Evolutionary conservation across 2,113 vertebrate species (phyloP).

Genomic region (Anas platyrhynchos): DNA sequence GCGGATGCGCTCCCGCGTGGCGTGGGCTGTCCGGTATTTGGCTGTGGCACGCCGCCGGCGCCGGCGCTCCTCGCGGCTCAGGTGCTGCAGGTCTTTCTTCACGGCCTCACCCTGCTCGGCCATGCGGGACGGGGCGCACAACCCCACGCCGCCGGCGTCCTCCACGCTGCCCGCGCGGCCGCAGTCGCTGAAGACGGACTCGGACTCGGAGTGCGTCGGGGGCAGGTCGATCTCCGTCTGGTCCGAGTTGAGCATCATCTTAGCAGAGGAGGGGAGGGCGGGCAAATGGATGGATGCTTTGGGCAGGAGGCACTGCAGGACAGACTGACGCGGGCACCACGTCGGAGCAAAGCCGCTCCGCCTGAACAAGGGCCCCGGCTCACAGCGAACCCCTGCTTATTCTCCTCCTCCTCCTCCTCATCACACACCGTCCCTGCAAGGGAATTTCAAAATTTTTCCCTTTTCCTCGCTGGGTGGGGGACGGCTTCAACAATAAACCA

Average conservation of each 20-base stretch:
- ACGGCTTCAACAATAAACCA: neutral
- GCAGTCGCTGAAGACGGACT: slow-evolving; percentile 75
- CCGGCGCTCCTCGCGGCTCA: slow-evolving; percentile 76
- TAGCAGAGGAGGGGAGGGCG: neutral
- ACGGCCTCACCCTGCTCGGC: slow-evolving; percentile 60
- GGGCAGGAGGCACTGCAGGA: neutral
- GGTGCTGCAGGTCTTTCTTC: slow-evolving; percentile 78
- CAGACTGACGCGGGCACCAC: rapidly evolving
- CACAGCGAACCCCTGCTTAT: neutral
- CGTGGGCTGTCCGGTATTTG: slow-evolving; percentile 83
- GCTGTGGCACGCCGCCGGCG: slow-evolving; percentile 76
- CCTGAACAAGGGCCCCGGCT: neutral
- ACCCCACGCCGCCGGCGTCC: rapidly evolving
- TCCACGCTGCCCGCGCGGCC: neutral
- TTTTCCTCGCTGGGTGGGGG: rapidly evolving
- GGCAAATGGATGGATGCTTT: rapidly evolving
- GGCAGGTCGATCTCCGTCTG: slow-evolving; percentile 72
- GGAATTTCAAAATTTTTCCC: neutral
- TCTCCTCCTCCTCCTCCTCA: slow-evolving; percentile 32
- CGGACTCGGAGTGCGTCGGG: slow-evolving; percentile 67
- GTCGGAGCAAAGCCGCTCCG: rapidly evolving
- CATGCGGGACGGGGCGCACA: slow-evolving; percentile 54
- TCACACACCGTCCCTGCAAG: neutral
- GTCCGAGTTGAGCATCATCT: slow-evolving; percentile 81
- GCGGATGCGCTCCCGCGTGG: slow-evolving; percentile 81